These are phyloP conservation scores for Mastomys natalensis DNA, from an alignment of 2,113 vertebrate species.

Conservation along the genomic window DNA sequence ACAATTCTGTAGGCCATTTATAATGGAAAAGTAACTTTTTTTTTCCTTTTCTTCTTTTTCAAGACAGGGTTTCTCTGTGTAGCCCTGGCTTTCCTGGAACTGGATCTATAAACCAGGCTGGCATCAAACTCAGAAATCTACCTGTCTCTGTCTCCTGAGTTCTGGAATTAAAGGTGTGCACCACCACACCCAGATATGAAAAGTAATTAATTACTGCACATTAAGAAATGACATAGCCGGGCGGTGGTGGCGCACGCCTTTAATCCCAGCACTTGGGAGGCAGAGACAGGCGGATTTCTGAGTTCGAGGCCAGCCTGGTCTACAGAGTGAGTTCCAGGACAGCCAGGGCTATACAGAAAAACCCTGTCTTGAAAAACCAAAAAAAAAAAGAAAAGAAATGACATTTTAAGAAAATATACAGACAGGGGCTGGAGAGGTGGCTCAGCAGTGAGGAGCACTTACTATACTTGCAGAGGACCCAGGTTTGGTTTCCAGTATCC, in stretches of 20 bases:
- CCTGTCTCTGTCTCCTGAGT: not conserved
- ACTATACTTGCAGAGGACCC: no score
- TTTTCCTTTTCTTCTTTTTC: not conserved
- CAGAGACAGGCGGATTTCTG: no score
- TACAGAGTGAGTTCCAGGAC: no score
- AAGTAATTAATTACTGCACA: not conserved
- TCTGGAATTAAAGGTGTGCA: not conserved
- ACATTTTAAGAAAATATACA: conserved; percentile 28
- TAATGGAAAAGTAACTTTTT: not conserved
- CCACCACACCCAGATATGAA: not conserved
- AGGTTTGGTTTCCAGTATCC: not conserved
- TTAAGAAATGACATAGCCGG: not conserved
- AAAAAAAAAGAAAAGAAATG: no score
- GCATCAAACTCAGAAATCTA: not conserved
- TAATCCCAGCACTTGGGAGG: no score
- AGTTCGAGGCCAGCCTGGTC: no score
- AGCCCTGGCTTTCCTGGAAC: not conserved
- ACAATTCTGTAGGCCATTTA: not conserved
- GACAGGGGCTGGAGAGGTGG: not conserved
- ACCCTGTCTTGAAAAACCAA: no score
- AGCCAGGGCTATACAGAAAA: no score
- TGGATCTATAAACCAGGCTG: not conserved
- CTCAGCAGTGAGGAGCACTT: not conserved
- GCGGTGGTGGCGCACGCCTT: no score
- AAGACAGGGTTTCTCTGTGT: not conserved